Evolutionary conservation across 2,113 vertebrate species (phyloP).

Genomic region (Nibea coibor): DNA sequence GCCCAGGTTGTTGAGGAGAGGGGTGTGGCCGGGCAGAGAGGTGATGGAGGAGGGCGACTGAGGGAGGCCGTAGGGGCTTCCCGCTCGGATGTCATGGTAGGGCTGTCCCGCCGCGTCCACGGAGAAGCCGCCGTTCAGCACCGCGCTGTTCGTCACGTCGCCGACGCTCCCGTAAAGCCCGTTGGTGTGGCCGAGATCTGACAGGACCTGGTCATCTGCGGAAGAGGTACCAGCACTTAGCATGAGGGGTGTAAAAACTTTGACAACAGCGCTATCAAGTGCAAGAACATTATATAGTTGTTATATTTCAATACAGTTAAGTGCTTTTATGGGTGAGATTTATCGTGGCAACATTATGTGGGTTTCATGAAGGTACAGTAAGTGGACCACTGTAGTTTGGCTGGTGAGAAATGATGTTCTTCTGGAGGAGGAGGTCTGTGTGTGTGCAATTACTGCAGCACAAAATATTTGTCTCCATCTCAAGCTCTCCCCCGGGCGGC

Average conservation of each 20-base stretch:
- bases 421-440: constrained; percentile 32
- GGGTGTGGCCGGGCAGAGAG: constrained; percentile 93
- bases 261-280: constrained; percentile 41
- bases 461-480: constrained; percentile 71
- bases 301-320: constrained; percentile 73
- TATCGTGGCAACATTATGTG: constrained; percentile 42
- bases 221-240: constrained; percentile 64
- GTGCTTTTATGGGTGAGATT: constrained; percentile 69
- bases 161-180: constrained; percentile 91
- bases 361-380: constrained; percentile 33
- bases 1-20: constrained; percentile 93
- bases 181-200: constrained; percentile 92
- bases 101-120: constrained; percentile 91
- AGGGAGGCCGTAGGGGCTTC: constrained; percentile 94
- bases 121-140: constrained; percentile 92
- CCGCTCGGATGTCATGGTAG: constrained; percentile 93
- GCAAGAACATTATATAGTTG: constrained; percentile 49
- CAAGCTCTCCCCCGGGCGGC: constrained; percentile 55
- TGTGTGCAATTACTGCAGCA: constrained; percentile 57
- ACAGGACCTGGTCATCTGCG: constrained; percentile 97
- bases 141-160: constrained; percentile 87
- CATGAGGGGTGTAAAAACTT: constrained; percentile 36
- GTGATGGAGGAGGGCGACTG: constrained; percentile 97
- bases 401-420: constrained; percentile 39
- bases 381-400: constrained; percentile 34